Conservation (phyloP, 2,797 vertebrate genomes). For the Salarias fasciatus region DNA sequence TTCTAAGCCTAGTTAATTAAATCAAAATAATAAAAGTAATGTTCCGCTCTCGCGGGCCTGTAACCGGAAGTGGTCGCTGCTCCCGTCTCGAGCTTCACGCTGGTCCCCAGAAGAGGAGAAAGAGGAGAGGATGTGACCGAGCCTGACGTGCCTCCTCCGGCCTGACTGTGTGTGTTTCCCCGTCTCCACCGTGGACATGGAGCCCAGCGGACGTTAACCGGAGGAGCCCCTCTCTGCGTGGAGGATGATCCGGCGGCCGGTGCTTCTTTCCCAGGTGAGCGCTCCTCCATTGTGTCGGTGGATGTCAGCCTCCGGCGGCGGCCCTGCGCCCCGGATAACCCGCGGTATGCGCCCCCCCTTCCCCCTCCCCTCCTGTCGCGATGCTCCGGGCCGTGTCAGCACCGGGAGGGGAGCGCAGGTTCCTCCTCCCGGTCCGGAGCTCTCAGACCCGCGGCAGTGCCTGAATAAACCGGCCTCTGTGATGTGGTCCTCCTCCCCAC, state of each 20-base stretch:
- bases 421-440: too few relatives aligned
- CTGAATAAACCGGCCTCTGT: background rate
- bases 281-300: constrained; percentile 59
- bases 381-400: background rate
- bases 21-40: too few relatives aligned
- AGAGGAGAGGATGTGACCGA: constrained; percentile 65
- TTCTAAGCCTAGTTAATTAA: too few relatives aligned
- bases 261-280: constrained; percentile 74
- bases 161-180: constrained; percentile 20
- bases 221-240: too few relatives aligned
- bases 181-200: constrained; percentile 45
- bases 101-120: constrained; percentile 36
- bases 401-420: too few relatives aligned
- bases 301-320: constrained; percentile 38
- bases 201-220: constrained; percentile 37
- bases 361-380: background rate
- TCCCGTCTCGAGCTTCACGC: constrained; percentile 8
- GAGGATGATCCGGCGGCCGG: constrained; percentile 72
- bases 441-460: background rate
- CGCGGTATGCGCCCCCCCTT: background rate
- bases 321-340: constrained; percentile 34
- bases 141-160: constrained; percentile 34
- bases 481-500: background rate
- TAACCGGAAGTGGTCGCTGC: too few relatives aligned
- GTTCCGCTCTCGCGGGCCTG: too few relatives aligned